Conservation (phyloP, 35 echinoderm and acorn worm genomes). For the Nesometra sesokonis region DNA sequence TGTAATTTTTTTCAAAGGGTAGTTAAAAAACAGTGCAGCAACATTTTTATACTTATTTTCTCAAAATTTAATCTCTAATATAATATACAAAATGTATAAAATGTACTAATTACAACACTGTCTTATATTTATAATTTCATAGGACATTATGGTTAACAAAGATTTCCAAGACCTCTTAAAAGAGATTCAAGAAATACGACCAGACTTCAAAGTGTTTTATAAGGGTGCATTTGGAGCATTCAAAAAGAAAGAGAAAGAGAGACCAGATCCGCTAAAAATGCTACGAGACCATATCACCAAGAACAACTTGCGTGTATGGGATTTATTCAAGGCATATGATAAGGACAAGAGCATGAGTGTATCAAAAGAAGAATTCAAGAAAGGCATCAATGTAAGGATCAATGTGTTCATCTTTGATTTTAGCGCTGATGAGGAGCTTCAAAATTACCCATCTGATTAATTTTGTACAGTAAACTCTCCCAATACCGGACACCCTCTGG, state of each 20-base stretch:
- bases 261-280: conserved; percentile 47
- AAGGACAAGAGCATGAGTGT: conserved; percentile 91
- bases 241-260: conserved; percentile 39
- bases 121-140: not conserved
- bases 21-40: too few relatives aligned
- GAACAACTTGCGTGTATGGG: conserved; percentile 81
- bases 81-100: too few relatives aligned
- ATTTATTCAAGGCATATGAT: conserved; percentile 85
- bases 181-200: conserved; percentile 26
- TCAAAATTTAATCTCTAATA: too few relatives aligned
- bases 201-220: conserved; percentile 44
- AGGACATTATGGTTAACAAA: conserved; percentile 78
- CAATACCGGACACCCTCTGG: too few relatives aligned
- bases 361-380: conserved; percentile 79
- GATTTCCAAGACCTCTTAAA: conserved; percentile 53
- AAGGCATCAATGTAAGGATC: conserved; percentile 64
- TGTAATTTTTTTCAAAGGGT: too few relatives aligned
- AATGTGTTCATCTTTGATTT: too few relatives aligned
- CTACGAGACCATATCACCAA: conserved; percentile 61
- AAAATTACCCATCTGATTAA: too few relatives aligned
- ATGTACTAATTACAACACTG: not conserved
- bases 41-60: too few relatives aligned
- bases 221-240: conserved; percentile 72
- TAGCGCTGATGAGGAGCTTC: too few relatives aligned
- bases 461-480: too few relatives aligned